Conservation (phyloP, 1,140 invertebrate species). For the Vanessa atalanta region DNA sequence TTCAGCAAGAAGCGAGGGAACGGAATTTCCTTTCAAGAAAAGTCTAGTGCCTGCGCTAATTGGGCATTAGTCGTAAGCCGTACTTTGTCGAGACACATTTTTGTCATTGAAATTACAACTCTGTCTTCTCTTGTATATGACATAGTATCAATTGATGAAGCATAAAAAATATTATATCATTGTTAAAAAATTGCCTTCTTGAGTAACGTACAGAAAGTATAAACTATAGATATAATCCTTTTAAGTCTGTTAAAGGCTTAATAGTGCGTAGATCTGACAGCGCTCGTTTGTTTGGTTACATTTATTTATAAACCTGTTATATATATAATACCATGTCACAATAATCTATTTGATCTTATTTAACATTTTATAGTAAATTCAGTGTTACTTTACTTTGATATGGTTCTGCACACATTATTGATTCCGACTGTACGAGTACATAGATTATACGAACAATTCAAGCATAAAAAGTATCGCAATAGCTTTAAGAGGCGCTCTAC, state of each 20-base stretch:
- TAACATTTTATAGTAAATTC: neutral
- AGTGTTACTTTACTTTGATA: neutral
- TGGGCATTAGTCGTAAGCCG: slow-evolving; percentile 21
- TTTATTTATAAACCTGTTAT: slow-evolving; percentile 7
- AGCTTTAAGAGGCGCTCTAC: slow-evolving; percentile 19
- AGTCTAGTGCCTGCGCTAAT: slow-evolving; percentile 33
- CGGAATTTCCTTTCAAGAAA: slow-evolving; percentile 31
- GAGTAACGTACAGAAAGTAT: slow-evolving; percentile 16
- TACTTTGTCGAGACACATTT: slow-evolving; percentile 4
- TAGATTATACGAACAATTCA: slow-evolving; percentile 30
- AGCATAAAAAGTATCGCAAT: slow-evolving; percentile 31
- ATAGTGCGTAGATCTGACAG: slow-evolving; percentile 1
- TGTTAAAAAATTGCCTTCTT: slow-evolving; percentile 39
- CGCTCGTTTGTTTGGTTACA: neutral
- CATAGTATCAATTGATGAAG: neutral
- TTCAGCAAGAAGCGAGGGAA: slow-evolving; percentile 23
- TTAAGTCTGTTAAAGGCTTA: slow-evolving; percentile 3
- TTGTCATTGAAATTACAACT: neutral
- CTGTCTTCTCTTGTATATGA: neutral
- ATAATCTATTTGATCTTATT: neutral
- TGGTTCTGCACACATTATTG: neutral
- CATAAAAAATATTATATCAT: slow-evolving; percentile 9
- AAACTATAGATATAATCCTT: slow-evolving; percentile 10
- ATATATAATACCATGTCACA: neutral
- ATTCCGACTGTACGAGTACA: slow-evolving; percentile 4